Conservation (phyloP, 2,888 invertebrate genomes). For the Chrysomela aeneicollis region DNA sequence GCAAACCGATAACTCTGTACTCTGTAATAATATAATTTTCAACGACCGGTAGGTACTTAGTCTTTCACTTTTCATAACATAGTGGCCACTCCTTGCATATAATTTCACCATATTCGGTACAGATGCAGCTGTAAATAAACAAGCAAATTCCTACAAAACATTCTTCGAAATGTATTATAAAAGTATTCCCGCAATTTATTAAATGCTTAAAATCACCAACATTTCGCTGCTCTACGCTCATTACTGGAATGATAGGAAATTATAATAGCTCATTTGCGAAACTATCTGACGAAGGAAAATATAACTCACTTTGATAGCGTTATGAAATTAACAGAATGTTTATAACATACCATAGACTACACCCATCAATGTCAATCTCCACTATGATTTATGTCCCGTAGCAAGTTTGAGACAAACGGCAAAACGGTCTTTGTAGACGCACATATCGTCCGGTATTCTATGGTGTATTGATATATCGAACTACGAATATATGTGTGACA, state of each 20-base stretch:
- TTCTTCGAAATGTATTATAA: constrained; percentile 11
- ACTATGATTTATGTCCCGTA: not conserved
- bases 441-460: too few relatives aligned
- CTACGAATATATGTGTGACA: too few relatives aligned
- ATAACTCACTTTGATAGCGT: constrained; percentile 2
- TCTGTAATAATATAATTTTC: too few relatives aligned
- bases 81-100: constrained; percentile 9
- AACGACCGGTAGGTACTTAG: too few relatives aligned
- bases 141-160: constrained; percentile 17
- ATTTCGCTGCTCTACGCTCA: not conserved
- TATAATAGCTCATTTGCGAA: constrained; percentile 1
- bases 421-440: not conserved
- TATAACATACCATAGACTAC: not conserved
- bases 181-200: constrained; percentile 13
- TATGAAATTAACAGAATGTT: not conserved
- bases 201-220: constrained; percentile 11
- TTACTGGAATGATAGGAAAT: not conserved
- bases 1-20: too few relatives aligned
- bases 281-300: not conserved
- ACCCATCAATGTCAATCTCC: not conserved
- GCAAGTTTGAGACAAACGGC: not conserved
- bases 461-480: too few relatives aligned
- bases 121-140: constrained; percentile 21
- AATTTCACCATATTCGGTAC: constrained; percentile 16
- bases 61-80: constrained; percentile 6